These are phyloP conservation scores for Pachyramphus minor DNA, from an alignment of 2,113 vertebrate genomes.

Conservation along the genomic window DNA sequence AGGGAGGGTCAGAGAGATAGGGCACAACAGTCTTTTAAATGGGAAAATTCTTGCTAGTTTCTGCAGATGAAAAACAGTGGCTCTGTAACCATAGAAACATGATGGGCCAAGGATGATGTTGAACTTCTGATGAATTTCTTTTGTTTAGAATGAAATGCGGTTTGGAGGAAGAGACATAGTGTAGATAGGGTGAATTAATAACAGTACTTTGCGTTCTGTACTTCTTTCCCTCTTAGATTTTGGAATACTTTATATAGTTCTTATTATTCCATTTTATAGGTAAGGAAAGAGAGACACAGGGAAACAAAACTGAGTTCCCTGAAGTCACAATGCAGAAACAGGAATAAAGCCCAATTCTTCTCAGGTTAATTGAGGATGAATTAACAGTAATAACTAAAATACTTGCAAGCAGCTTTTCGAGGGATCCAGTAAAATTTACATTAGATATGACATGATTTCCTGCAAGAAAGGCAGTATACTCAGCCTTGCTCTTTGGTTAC, in stretches of 20 bases:
- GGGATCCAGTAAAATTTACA: background rate
- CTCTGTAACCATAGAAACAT: conserved; percentile 76
- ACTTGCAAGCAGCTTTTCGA: background rate
- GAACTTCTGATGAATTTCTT: conserved; percentile 65
- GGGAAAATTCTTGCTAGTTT: conserved; percentile 50
- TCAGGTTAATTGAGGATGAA: background rate
- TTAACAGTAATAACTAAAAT: background rate
- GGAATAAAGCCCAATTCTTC: background rate
- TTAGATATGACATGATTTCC: background rate
- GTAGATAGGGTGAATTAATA: background rate
- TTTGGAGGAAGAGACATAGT: conserved; percentile 22
- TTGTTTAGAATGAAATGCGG: conserved; percentile 64
- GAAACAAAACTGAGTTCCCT: conserved; percentile 2
- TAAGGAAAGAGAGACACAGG: background rate
- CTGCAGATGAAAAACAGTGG: conserved; percentile 58
- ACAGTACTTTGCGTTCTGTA: background rate
- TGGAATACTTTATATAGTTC: background rate
- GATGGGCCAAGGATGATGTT: conserved; percentile 68
- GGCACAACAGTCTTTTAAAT: conserved; percentile 19
- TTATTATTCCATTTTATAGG: background rate
- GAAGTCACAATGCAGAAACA: background rate
- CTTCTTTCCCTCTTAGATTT: background rate
- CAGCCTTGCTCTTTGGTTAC: background rate
- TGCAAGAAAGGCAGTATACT: background rate
- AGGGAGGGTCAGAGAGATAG: conserved; percentile 50